These are phyloP conservation scores for Octomys mimax DNA, from an alignment of 2,797 vertebrate species.

Conservation along the genomic window DNA sequence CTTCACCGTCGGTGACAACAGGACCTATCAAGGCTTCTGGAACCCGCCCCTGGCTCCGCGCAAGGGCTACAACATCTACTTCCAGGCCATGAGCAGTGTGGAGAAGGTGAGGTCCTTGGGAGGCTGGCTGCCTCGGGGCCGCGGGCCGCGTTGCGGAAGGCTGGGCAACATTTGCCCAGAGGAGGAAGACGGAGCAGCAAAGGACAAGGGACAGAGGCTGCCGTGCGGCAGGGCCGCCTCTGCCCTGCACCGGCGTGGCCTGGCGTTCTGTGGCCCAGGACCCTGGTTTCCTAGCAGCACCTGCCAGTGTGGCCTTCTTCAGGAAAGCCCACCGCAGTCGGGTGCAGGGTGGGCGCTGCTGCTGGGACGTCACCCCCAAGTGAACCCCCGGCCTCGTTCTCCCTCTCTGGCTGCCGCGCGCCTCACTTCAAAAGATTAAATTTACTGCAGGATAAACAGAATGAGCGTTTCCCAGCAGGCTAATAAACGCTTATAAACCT, in stretches of 20 bases:
- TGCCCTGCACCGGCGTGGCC: rapidly evolving
- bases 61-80: conserved; percentile 99
- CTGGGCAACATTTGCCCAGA: neutral
- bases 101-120: conserved; percentile 93
- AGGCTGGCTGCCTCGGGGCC: neutral
- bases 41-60: conserved; percentile 97
- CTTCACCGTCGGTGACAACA: conserved; percentile 99
- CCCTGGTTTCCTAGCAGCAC: conserved; percentile 60
- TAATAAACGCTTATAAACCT: conserved; percentile 78
- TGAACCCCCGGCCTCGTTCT: conserved; percentile 58
- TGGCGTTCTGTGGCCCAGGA: conserved; percentile 58
- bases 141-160: conserved; percentile 11
- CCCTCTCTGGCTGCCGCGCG: conserved; percentile 47
- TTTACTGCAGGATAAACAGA: conserved; percentile 83
- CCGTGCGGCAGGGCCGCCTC: neutral
- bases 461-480: conserved; percentile 61
- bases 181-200: rapidly evolving
- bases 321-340: conserved; percentile 55
- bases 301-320: conserved; percentile 5
- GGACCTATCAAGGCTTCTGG: conserved; percentile 98
- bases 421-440: conserved; percentile 80
- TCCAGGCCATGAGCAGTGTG: conserved; percentile 99
- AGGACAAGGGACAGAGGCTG: neutral
- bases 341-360: conserved; percentile 33
- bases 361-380: neutral